Base-by-base conservation (phyloP, 2,113 vertebrate species). In the Cephalopholis sonnerati region DNA sequence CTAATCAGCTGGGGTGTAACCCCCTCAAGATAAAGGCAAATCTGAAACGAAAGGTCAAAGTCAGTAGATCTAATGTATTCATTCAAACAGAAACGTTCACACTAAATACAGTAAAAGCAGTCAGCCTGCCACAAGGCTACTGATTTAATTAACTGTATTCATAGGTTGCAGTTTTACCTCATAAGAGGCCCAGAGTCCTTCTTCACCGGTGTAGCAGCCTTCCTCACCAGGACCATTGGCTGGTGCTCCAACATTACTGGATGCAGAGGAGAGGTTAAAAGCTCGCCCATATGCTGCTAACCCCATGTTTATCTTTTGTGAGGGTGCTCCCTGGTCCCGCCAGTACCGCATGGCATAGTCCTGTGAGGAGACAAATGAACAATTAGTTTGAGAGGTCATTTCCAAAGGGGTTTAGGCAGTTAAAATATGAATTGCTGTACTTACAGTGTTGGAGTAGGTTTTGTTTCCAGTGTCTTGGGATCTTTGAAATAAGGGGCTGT, bases 151-250 rank as follows among this genome's bases (percentile, higher is more conserved):
- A 4, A 17, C 44, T 20, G 15, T 16, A 46, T 48, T 57, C 12
- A 41, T 3, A 41, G 5, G 3, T 16, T 12, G 7, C 11, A 61
- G 1, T 53, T 55, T 36, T 82, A 97, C 96, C 94, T 96, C 96
- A 84, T 94, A 96, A 82, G 92, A 94, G 69, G 95, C 89, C 95
- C 94, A 93, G 73, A 96, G 86, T 57, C 96, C 96, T 20, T 88
- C 83, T 74, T 96, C 90, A 7, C 92, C 79, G 17, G 94, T 96
- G 95, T 89, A 85, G 91, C 77, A 3, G 84, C 85, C 85, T 16
- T 79, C 85, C 3, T 71, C 66, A 54, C 71, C 95, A 39, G 93
- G 63, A 51, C 95, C 95, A 51, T 22, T 74, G 10, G 85, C 87
- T 62, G 86, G 79, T 46, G 92, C 92, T 57, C 92, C 89, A 53